Percentiles rank a stretch among this genome's conserved stretches.
Conservation (phyloP, 2,113 vertebrate species). For the Bolborhynchus lineola region DNA sequence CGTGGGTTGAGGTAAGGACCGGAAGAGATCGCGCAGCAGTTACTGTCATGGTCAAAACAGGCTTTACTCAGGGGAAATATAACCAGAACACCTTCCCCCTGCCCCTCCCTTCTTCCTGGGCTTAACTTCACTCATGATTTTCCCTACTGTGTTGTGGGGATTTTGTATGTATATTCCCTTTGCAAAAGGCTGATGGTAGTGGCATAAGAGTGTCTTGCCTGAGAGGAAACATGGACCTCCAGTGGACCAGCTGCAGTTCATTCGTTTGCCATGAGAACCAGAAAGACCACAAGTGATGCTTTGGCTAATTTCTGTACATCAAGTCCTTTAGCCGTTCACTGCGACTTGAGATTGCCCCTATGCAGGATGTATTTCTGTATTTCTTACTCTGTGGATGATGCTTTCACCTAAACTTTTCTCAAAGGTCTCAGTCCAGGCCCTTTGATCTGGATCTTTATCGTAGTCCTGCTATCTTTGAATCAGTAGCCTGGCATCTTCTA, state of each 20-base stretch:
- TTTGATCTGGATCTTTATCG: background rate
- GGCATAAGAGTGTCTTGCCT: background rate
- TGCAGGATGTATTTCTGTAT: background rate
- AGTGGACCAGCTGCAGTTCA: background rate
- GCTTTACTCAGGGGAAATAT: background rate
- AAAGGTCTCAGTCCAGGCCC: background rate
- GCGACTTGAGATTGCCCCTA: background rate
- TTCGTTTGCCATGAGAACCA: background rate
- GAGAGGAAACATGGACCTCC: background rate
- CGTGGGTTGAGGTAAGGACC: background rate
- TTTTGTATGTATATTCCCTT: background rate
- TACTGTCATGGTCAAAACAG: background rate
- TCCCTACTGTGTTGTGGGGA: background rate
- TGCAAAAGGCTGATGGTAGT: background rate
- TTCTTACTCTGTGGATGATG: background rate
- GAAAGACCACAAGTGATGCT: background rate
- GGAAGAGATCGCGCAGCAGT: background rate
- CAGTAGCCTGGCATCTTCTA: background rate
- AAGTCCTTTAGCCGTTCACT: background rate
- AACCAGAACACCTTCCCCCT: background rate
- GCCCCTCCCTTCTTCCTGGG: background rate
- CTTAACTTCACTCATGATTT: background rate
- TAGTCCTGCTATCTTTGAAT: background rate
- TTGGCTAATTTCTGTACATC: background rate
- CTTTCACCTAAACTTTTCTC: background rate